A percentile compares a stretch with the other conserved stretches of the same genome.
phyloP scores from a whole-genome alignment of 2,797 vertebrate genomes.

The Pampus argenteus region DNA sequence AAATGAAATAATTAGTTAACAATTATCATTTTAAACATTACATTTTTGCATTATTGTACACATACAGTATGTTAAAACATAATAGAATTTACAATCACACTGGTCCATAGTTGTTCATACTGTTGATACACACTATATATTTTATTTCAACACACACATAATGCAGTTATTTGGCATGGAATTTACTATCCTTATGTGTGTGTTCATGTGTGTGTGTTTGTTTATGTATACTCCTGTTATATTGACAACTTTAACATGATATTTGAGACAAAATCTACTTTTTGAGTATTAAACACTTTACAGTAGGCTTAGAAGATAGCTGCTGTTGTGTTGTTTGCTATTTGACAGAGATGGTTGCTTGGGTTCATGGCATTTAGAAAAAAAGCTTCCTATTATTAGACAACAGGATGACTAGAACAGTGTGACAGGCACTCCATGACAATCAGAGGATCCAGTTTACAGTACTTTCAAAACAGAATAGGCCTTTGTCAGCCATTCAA shows the following conservation, averaged over 20 bases:
- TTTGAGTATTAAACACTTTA: slow-evolving; percentile 6
- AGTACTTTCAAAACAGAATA: too few relatives aligned
- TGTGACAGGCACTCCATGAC: too few relatives aligned
- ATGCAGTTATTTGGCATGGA: slow-evolving; percentile 38
- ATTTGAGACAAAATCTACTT: background rate
- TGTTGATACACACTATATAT: slow-evolving; percentile 43
- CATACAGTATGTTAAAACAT: slow-evolving; percentile 45
- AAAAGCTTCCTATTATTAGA: background rate
- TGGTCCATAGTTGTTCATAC: slow-evolving; percentile 49
- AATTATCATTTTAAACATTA: slow-evolving; percentile 58
- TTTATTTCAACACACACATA: slow-evolving; percentile 35
- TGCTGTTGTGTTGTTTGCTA: background rate
- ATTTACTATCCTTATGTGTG: slow-evolving; percentile 17
- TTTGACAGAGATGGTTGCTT: background rate
- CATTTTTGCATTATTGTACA: slow-evolving; percentile 56
- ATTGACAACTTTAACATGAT: slow-evolving; percentile 27
- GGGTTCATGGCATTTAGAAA: background rate
- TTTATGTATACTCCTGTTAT: slow-evolving; percentile 17
- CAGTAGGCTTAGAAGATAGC: background rate
- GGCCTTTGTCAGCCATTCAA: too few relatives aligned
- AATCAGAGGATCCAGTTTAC: too few relatives aligned
- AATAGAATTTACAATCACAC: slow-evolving; percentile 56
- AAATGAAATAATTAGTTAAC: slow-evolving; percentile 73
- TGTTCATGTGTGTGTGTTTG: slow-evolving; percentile 18
- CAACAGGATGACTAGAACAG: too few relatives aligned